These are phyloP conservation scores for Mesocricetus auratus DNA, from an alignment of 2,113 vertebrate species.

Conservation along the genomic window DNA sequence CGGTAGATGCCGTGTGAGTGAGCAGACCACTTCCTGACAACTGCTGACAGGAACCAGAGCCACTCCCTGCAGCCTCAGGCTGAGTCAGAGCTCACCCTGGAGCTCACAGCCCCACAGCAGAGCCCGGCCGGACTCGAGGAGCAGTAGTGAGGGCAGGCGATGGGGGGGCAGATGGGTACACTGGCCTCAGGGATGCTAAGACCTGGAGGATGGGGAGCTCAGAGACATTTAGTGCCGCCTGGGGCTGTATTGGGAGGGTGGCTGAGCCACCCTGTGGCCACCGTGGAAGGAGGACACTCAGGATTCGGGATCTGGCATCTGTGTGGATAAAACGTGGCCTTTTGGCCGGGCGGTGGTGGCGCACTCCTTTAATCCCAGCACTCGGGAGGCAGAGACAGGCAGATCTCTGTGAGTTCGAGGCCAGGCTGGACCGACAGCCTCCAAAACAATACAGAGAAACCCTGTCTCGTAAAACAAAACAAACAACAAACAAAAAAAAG, in stretches of 20 bases:
- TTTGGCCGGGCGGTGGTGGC: no score
- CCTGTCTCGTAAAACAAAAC: no score
- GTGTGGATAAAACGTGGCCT: constrained; percentile 94
- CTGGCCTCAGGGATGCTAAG: background rate
- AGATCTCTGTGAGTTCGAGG: no score
- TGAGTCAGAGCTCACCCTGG: background rate
- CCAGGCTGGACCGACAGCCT: no score
- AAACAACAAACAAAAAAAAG: no score
- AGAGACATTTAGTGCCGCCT: background rate
- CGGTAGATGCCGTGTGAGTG: background rate
- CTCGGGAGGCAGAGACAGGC: no score
- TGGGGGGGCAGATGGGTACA: background rate
- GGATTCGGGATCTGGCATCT: constrained; percentile 92
- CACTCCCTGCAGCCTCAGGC: background rate
- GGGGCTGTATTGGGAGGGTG: background rate
- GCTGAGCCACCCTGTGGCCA: background rate
- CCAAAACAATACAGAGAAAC: no score
- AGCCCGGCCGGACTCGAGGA: background rate
- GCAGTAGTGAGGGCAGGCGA: background rate
- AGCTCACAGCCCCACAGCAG: background rate
- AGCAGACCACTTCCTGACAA: constrained; percentile 4
- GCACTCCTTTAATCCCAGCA: no score
- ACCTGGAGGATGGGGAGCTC: background rate
- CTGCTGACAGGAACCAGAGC: background rate
- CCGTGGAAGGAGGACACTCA: constrained; percentile 85